Base-by-base conservation (phyloP, 2,888 invertebrate genomes). In the Leptothorax acervorum region DNA sequence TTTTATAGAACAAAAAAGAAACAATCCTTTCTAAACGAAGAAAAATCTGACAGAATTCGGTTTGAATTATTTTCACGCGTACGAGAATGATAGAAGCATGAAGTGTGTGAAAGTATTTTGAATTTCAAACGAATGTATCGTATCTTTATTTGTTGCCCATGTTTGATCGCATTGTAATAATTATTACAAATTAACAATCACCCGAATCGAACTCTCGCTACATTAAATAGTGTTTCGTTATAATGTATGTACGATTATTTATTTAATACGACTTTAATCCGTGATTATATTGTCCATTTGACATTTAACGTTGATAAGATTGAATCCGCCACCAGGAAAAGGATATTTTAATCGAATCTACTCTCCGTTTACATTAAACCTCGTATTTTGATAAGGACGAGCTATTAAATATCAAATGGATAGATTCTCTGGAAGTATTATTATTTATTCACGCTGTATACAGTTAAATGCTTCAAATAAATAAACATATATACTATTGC, bases 171-270 rank as follows among this genome's bases (percentile, higher is more conserved):
- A 88, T 83, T 88, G 90, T 89, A 91, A 91, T 91, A 90, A 90
- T 92, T 92, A 92, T 92, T 92, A 93, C 91, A 93, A 93, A 92
- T 93, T 92, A 93, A 92, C 91, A 92, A 93, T 92, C 92, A 92
- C 89, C 87, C 90, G 15, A 42, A 92, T 90, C 87, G 88, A 90
- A 92, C 90, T 89, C 84, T 92, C 90, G 90, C 92, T 93, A 92
- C 91, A 90, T 91, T 91, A 91, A 91, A 90, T 86, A 89, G 82
- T 89, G 86, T 86, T 87, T 85, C 84, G 68, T 88, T 92, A 93
- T 89, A 91, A 86, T 89, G 84, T 86, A 86, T 86, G 86, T 87
- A 88, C 66, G 89, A 68, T 84, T 90, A 87, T 87, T 82, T 86
- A 88, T 84, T 89, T 63, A 73, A 83, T 89, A 88, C 74, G 66